A percentile compares a stretch with the other conserved stretches of the same genome.
These are phyloP conservation scores for Erynnis tages DNA, from an alignment of 2,888 invertebrate species.

Conservation along the genomic window DNA sequence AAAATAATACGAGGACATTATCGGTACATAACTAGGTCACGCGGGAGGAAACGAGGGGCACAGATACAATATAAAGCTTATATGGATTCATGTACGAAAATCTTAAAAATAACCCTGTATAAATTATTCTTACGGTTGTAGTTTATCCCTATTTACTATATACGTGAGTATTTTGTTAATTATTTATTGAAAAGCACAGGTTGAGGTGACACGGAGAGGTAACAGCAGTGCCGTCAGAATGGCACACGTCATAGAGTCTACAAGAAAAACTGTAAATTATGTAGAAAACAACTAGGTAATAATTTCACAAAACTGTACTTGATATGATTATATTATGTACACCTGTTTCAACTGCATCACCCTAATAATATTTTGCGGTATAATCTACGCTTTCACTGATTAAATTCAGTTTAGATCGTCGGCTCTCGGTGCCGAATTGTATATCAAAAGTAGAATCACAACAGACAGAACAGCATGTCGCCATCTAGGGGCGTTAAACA, in stretches of 20 bases:
- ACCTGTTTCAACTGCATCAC: constrained; percentile 40
- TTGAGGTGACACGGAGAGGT: constrained; percentile 71
- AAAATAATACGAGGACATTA: neutral
- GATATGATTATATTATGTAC: constrained; percentile 76
- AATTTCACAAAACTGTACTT: constrained; percentile 73
- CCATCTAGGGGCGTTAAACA: constrained; percentile 42
- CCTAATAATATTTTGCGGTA: constrained; percentile 3
- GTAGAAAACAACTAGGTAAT: constrained; percentile 57
- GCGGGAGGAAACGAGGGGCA: neutral
- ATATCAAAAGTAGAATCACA: constrained; percentile 11
- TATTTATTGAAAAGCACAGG: constrained; percentile 67
- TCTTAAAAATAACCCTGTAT: constrained; percentile 78
- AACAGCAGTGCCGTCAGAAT: constrained; percentile 70
- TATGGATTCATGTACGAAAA: constrained; percentile 38
- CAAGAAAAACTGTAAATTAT: constrained; percentile 59
- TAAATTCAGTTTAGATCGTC: neutral
- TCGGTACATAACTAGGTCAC: neutral
- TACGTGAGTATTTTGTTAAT: constrained; percentile 74
- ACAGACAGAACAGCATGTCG: neutral
- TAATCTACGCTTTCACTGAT: constrained; percentile 1
- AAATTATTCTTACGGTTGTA: constrained; percentile 78
- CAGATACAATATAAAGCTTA: neutral
- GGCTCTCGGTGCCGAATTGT: neutral
- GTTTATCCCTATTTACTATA: constrained; percentile 68
- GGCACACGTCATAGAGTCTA: constrained; percentile 72